Conservation (phyloP, 2,113 vertebrate genomes). For the Periophthalmodon schlosseri region DNA sequence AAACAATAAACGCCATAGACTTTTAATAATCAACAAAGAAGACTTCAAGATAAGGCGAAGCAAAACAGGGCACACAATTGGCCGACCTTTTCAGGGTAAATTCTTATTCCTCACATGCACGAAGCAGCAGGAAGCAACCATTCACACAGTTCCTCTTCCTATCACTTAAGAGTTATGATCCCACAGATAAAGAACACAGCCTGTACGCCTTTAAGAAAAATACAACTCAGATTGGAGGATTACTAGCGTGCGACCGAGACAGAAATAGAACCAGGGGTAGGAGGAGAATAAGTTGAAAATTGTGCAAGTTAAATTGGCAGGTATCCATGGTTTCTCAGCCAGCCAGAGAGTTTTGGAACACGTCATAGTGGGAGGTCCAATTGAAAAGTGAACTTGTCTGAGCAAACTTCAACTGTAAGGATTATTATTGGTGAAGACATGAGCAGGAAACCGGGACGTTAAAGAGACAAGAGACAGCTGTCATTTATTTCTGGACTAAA, state of each 20-base stretch:
- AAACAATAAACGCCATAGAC: not conserved
- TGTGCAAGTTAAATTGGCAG: slow-evolving; percentile 66
- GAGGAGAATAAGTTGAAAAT: slow-evolving; percentile 57
- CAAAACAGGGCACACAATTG: slow-evolving; percentile 48
- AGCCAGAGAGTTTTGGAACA: slow-evolving; percentile 43
- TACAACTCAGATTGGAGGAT: slow-evolving; percentile 64
- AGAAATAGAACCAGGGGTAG: slow-evolving; percentile 39
- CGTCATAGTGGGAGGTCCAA: slow-evolving; percentile 67
- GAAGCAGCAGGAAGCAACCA: slow-evolving; percentile 65
- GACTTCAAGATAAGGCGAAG: slow-evolving; percentile 3
- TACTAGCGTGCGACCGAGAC: slow-evolving; percentile 57
- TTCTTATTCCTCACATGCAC: slow-evolving; percentile 56
- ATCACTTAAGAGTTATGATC: slow-evolving; percentile 64
- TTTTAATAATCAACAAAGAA: slow-evolving; percentile 4
- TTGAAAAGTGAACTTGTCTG: slow-evolving; percentile 49
- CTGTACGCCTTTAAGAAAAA: slow-evolving; percentile 63
- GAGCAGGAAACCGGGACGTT: slow-evolving; percentile 36
- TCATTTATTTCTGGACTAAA: not conserved
- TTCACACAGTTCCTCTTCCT: slow-evolving; percentile 52
- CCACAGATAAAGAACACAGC: slow-evolving; percentile 60
- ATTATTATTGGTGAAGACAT: slow-evolving; percentile 38
- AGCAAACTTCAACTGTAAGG: slow-evolving; percentile 34
- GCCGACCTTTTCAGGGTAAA: slow-evolving; percentile 68
- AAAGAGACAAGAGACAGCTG: slow-evolving; percentile 27
- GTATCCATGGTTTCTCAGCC: slow-evolving; percentile 69